Base-by-base conservation (phyloP, 2,797 vertebrate species). In the Falco biarmicus region DNA sequence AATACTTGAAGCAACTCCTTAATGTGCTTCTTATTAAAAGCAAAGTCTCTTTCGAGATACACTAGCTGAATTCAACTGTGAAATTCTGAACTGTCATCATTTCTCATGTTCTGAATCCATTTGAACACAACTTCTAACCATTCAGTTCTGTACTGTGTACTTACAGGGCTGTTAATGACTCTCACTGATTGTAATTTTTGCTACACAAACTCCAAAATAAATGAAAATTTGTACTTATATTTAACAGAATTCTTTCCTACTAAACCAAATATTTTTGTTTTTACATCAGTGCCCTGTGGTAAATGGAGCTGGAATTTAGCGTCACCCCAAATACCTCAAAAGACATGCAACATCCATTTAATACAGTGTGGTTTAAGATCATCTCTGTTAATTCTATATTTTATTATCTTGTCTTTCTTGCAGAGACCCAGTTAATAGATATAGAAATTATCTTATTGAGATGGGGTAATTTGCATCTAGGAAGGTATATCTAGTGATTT, bases 1-100 rank as follows among this genome's bases (percentile, higher is more conserved):
- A 91, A 82, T 92, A 77, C 66, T 91, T 78, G 61, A 91, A 88
- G 47, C 43, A 79, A 34, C 18, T 86, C 59, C 86, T 88, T 94
- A 86, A 89, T 89, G 43, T 54, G 18, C 15, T 65, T 83, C 64
- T 84, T 93, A 92, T 48, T 43, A 76, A 91, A 83, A 89, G 37
- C 60, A 89, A 92, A 84, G 65, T 18, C 28, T 78, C 32, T 87
- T 95, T 92, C 76, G 86, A 92, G 57, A 71, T 78, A 37, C 25
- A 53, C 28, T 73, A 59, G 20, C n/a, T 73, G 50, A 93, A 95
- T 83, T 89, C 66, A 90, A 10, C 59, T 63, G 65, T 86, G 85
- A 88, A 88, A 78, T 84, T 84, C 59, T 54, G n/a, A 96, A 70
- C 32, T 5, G 3, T 59, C 47, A 32, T 71, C 4, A 41, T 84